Conservation (phyloP, 1,140 invertebrate genomes). For the Centruroides vittatus region DNA sequence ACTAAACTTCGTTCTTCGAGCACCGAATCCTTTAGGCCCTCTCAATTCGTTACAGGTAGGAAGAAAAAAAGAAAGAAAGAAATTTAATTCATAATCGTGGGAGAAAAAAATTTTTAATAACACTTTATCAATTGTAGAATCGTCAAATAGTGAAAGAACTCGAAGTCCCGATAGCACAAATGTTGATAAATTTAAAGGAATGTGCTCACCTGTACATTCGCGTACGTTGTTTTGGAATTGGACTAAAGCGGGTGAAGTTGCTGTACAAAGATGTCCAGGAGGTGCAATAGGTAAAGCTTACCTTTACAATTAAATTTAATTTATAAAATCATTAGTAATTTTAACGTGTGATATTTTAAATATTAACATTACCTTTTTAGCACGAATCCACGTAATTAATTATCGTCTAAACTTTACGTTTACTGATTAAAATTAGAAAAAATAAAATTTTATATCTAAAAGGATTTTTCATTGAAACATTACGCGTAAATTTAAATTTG, state of each 20-base stretch:
- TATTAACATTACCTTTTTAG: too few relatives aligned
- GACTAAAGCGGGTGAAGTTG: slow-evolving; percentile 56
- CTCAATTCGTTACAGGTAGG: slow-evolving; percentile 18
- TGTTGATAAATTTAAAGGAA: neutral
- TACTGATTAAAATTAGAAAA: too few relatives aligned
- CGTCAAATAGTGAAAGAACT: neutral
- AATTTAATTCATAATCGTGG: neutral
- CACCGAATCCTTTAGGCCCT: slow-evolving; percentile 21
- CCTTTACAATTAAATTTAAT: slow-evolving; percentile 34
- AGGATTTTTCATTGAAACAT: too few relatives aligned
- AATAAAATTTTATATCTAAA: too few relatives aligned
- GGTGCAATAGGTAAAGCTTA: slow-evolving; percentile 56
- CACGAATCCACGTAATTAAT: too few relatives aligned
- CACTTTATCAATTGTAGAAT: neutral
- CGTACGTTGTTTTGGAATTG: slow-evolving; percentile 77
- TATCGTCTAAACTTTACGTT: too few relatives aligned
- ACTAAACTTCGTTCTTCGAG: slow-evolving; percentile 10
- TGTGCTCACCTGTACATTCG: slow-evolving; percentile 51
- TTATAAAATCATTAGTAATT: too few relatives aligned
- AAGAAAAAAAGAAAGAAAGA: neutral
- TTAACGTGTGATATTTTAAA: too few relatives aligned
- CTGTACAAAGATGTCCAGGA: slow-evolving; percentile 70
- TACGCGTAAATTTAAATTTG: too few relatives aligned
- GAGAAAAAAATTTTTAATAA: neutral
- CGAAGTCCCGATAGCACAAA: neutral